Evolutionary conservation across 2,888 invertebrate genomes (phyloP), one percentile per base, ranked within the genome.

Genomic region (Catocala nupta): DNA sequence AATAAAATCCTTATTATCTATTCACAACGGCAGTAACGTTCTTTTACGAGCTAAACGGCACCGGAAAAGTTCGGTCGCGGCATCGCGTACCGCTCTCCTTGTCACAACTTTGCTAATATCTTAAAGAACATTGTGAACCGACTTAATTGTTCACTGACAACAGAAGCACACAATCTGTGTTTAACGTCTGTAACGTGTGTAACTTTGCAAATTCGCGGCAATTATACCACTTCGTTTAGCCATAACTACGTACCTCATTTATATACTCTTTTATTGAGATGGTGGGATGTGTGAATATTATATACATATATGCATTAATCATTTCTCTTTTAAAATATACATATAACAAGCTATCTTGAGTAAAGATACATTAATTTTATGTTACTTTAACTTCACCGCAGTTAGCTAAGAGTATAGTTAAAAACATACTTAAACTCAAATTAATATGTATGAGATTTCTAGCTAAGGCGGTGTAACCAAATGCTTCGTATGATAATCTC

Each of bases 1-100:
- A 92, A 92, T 93, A 92, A 91, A 92, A 92, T 87, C 89, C 91
- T 90, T 91, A 92, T 92, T 92, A 92, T 89, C 90, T 91, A 93
- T 92, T 93, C 91, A 90, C 83, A 86, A 85, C 86, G 87, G 86
- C 88, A 89, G 89, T 92, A 87, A 88, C 87, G 87, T 85, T 85
- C 90, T 91, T 92, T 91, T 91, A 92, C 89, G 91, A 91, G 87
- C 82, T 80, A 82, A 86, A 87, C 79, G 86, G 84, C 80, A 81
- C 84, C 81, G 84, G 74, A 77, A 77, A 88, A 90, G 82, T 87
- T 89, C 64, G 80, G 83, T 85, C 82, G 82, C 78, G 80, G 81
- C 78, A 84, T 86, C 87, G 77, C 80, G 82, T 82, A 82, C 74
- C 74, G 75, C 76, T 72, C 76, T 80, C 76, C 80, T 80, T 86